Conservation (phyloP, 2,113 vertebrate genomes). For the Leptobrachium leishanense region DNA sequence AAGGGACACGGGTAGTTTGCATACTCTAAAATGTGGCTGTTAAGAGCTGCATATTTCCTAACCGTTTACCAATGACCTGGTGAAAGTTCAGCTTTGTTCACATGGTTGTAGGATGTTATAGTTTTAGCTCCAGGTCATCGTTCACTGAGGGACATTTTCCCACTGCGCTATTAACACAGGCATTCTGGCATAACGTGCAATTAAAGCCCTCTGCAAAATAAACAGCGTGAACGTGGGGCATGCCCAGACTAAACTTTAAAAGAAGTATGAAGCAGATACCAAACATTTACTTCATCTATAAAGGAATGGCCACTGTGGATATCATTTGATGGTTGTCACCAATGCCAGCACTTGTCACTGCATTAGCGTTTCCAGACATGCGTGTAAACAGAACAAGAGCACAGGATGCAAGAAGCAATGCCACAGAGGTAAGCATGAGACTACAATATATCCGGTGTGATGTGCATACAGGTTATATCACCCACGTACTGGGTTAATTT, state of each 20-base stretch:
- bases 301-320: not conserved
- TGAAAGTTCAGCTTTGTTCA: conserved; percentile 30
- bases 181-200: conserved; percentile 15
- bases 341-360: not conserved
- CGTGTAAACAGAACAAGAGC: no score
- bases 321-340: not conserved
- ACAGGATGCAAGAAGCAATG: no score
- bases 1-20: no score
- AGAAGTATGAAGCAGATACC: conserved; percentile 10
- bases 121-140: conserved; percentile 7
- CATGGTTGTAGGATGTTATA: not conserved
- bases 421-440: no score
- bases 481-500: no score
- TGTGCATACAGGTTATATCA: no score
- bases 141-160: conserved; percentile 15
- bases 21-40: no score
- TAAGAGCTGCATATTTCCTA: not conserved
- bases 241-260: not conserved
- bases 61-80: not conserved
- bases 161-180: conserved; percentile 12
- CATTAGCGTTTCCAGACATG: not conserved
- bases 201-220: conserved; percentile 9
- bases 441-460: no score
- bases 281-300: not conserved
- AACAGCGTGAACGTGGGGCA: not conserved